Conservation (phyloP, 2,113 vertebrate genomes). For the Coracopsis vasa region DNA sequence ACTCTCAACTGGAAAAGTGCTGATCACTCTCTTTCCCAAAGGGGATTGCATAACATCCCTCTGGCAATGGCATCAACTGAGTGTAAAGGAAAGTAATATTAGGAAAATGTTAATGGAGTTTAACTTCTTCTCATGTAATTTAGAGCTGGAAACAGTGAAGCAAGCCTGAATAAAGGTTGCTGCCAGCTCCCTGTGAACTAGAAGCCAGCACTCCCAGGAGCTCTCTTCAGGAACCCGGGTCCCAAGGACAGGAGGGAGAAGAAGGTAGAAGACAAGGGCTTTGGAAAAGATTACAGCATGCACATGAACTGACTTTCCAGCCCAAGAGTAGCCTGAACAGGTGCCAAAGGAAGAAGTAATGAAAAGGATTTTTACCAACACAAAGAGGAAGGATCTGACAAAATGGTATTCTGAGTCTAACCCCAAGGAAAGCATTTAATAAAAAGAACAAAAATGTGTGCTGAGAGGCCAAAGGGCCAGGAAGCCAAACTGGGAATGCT, state of each 20-base stretch:
- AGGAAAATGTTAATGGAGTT: not conserved
- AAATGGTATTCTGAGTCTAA: not conserved
- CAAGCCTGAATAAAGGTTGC: not conserved
- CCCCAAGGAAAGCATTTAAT: not conserved
- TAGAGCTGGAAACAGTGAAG: constrained; percentile 8
- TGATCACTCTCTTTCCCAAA: not conserved
- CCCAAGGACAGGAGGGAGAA: not conserved
- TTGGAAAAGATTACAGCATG: constrained; percentile 27
- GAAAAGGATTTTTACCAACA: not conserved
- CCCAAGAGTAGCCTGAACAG: not conserved
- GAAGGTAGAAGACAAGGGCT: not conserved
- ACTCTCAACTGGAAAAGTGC: not conserved
- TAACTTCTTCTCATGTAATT: not conserved
- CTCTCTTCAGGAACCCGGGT: not conserved
- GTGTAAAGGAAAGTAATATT: not conserved
- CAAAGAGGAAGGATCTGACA: not conserved
- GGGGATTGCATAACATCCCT: not conserved
- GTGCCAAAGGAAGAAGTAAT: constrained; percentile 37
- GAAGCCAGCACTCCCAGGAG: not conserved
- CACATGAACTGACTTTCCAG: constrained; percentile 19
- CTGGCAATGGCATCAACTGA: not conserved
- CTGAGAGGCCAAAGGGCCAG: not conserved
- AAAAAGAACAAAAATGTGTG: not conserved
- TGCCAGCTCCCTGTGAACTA: not conserved
- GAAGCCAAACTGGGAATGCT: not conserved